Percentiles rank a stretch among this genome's conserved stretches.
Evolutionary conservation across 1,140 invertebrate genomes (phyloP).

Genomic region (Hycleus cichorii): DNA sequence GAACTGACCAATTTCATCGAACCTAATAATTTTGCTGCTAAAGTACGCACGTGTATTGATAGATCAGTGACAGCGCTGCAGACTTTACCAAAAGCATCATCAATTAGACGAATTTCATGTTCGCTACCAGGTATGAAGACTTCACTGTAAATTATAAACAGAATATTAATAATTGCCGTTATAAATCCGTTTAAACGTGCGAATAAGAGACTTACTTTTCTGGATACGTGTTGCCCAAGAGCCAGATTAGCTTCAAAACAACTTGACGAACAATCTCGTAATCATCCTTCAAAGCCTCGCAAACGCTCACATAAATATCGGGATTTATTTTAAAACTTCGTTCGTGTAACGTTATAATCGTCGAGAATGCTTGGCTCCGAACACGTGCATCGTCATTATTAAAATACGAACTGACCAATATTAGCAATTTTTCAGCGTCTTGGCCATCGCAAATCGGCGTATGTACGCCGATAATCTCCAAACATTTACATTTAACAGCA

Average conservation of each 20-base stretch:
- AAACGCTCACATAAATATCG: slow-evolving; percentile 73
- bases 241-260: slow-evolving; percentile 77
- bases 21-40: slow-evolving; percentile 76
- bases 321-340: slow-evolving; percentile 70
- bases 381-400: slow-evolving; percentile 86
- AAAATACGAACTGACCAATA: slow-evolving; percentile 70
- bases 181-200: not conserved
- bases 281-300: slow-evolving; percentile 80
- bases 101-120: slow-evolving; percentile 76
- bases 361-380: slow-evolving; percentile 76
- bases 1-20: slow-evolving; percentile 80
- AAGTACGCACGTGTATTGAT: slow-evolving; percentile 73
- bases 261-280: slow-evolving; percentile 88
- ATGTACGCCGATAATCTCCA: slow-evolving; percentile 64
- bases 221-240: slow-evolving; percentile 78
- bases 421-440: slow-evolving; percentile 52
- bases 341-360: slow-evolving; percentile 74
- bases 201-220: slow-evolving; percentile 59
- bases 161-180: not conserved
- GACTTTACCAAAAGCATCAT: slow-evolving; percentile 94
- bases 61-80: slow-evolving; percentile 91
- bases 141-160: slow-evolving; percentile 45
- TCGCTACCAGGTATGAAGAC: slow-evolving; percentile 60
- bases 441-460: slow-evolving; percentile 45
- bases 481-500: slow-evolving; percentile 68